Evolutionary conservation across 1,140 invertebrate genomes (phyloP).

Genomic region (Leptopilina boulardi): DNA sequence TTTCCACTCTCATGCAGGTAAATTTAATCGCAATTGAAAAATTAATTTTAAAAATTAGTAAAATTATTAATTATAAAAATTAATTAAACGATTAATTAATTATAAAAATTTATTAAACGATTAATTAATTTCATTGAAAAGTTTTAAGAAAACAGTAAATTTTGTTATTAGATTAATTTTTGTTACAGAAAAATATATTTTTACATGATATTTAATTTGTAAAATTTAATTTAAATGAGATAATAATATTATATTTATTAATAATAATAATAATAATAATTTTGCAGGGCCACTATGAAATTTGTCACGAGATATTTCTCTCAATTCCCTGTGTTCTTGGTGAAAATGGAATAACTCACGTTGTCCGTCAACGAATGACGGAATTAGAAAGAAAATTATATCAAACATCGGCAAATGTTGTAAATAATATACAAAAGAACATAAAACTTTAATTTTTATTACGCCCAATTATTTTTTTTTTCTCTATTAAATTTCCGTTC

Average conservation of each 20-base stretch:
- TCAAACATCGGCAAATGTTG: slow-evolving; percentile 70
- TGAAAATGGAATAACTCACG: slow-evolving; percentile 77
- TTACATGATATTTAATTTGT: too few species aligned
- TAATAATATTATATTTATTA: slow-evolving; percentile 1
- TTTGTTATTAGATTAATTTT: too few species aligned
- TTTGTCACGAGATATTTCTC: slow-evolving; percentile 78
- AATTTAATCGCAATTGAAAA: slow-evolving; percentile 23
- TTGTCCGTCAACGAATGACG: slow-evolving; percentile 77
- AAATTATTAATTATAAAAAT: too few species aligned
- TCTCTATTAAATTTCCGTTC: background rate
- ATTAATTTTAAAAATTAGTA: background rate
- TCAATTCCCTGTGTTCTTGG: slow-evolving; percentile 79
- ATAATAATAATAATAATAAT: background rate
- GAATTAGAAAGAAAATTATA: slow-evolving; percentile 76
- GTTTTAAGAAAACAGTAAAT: too few species aligned
- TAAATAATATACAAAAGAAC: slow-evolving; percentile 71
- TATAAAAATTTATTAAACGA: too few species aligned
- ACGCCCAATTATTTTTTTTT: background rate
- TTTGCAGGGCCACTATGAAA: slow-evolving; percentile 77
- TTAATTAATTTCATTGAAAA: too few species aligned
- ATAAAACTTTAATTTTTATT: slow-evolving; percentile 51
- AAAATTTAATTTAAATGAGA: background rate
- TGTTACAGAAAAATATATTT: too few species aligned
- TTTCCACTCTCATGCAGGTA: slow-evolving; percentile 79
- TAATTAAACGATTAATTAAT: too few species aligned